Evolutionary conservation across 2,797 vertebrate species (phyloP), one percentile per base, ranked within the genome.

Genomic region (Amblyraja radiata): DNA sequence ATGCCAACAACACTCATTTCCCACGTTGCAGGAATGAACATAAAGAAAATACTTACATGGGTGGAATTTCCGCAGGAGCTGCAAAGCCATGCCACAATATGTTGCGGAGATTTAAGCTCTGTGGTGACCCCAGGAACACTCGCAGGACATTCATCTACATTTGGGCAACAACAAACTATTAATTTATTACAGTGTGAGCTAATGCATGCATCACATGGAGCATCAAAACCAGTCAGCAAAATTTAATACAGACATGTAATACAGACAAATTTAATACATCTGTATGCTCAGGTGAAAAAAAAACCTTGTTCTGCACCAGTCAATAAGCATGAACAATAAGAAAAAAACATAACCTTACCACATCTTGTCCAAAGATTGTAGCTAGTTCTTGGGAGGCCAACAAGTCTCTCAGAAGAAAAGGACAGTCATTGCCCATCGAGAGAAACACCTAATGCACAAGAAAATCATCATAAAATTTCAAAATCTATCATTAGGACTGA

Each of bases 41-140:
- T n/a, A 7, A 54, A 90, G 5, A 11, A n/a, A 28, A 25, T 93
- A 94, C 95, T 96, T 95, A 97, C 97, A 96, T 96, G 0, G 93
- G 93, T 93, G 97, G 96, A 93, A 97, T 95, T 93, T 97, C 97
- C 28, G 93, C 46, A 5, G 97, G 97, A 1, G 97, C 95, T 0
- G 95, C 96, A 94, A 97, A 97, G 6, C 97, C 97, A n/a, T 97
- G 97, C 97, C 97, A 97, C 32, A 97, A 94, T 94, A 97, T 54
- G 61, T 97, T 97, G 36, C 96, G 96, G 86, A 97, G 96, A 94
- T 97, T 97, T 93, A 97, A 95, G 91, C 97, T 96, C 36, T 65
- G 0, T 0, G 97, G 97, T 68, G 96, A 96, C 46, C 97, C 97
- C 81, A 97, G 79, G 92, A 97, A 97, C 58, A 97, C 93, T 65